phyloP scores from a whole-genome alignment of 2,888 invertebrate species.

The Monopis laevigella region DNA sequence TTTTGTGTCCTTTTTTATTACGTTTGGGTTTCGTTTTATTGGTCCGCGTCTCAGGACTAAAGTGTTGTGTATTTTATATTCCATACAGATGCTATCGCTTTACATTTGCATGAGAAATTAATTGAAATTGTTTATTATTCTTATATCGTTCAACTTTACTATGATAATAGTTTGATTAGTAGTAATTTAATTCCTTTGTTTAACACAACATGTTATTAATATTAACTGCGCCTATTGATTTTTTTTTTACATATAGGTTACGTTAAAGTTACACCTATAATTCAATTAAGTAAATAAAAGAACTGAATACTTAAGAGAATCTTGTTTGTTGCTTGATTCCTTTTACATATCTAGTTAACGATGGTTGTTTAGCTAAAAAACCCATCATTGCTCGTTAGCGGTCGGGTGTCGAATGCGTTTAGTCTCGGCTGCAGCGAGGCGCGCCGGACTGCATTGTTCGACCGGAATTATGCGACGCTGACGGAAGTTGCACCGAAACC shows the following conservation, averaged over 20 bases:
- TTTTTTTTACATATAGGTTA: too few species aligned
- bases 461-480: constrained; percentile 32
- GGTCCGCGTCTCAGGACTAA: constrained; percentile 36
- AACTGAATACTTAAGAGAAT: too few species aligned
- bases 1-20: constrained; percentile 42
- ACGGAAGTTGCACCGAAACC: constrained; percentile 38
- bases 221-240: too few species aligned
- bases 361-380: constrained; percentile 4
- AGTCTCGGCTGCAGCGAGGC: constrained; percentile 22
- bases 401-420: constrained; percentile 28
- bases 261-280: too few species aligned
- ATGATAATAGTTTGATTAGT: too few species aligned
- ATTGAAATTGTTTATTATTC: constrained; percentile 57
- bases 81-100: constrained; percentile 59
- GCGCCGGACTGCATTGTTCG: constrained; percentile 26
- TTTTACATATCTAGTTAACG: constrained; percentile 3
- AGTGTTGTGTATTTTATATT: constrained; percentile 55
- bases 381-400: constrained; percentile 27
- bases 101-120: constrained; percentile 49
- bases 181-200: too few species aligned
- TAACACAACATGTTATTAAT: too few species aligned
- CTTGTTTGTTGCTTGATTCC: neutral
- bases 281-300: too few species aligned
- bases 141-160: too few species aligned
- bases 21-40: constrained; percentile 50